Conservation (phyloP, 1,140 invertebrate species). For the Gryon sp. region DNA sequence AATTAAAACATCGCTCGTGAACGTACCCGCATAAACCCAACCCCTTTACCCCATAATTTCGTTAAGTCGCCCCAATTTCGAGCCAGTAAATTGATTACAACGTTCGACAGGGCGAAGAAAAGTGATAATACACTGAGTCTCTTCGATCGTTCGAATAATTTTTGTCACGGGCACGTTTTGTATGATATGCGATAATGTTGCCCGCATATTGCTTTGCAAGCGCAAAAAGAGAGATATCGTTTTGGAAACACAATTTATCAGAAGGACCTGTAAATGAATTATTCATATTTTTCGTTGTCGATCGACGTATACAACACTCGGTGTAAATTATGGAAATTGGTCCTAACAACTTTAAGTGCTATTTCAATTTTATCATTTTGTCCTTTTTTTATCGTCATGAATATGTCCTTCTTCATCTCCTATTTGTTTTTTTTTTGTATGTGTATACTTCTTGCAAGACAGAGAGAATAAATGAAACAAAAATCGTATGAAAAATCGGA, state of each 20-base stretch:
- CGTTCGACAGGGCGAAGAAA: neutral
- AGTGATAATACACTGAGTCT: too few species aligned
- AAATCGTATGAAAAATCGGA: constrained; percentile 17
- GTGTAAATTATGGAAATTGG: neutral
- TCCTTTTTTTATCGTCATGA: neutral
- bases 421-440: too few species aligned
- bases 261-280: constrained; percentile 1
- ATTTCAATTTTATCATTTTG: too few species aligned
- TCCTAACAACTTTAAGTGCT: neutral
- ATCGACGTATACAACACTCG: neutral
- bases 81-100: neutral
- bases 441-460: too few species aligned
- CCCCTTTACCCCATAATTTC: neutral
- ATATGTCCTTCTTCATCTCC: too few species aligned
- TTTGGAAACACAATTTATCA: constrained; percentile 6
- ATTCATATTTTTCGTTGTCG: constrained; percentile 2
- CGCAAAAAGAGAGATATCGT: neutral
- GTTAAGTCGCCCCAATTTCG: neutral
- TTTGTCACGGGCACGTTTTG: too few species aligned
- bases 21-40: neutral
- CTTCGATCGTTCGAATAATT: too few species aligned
- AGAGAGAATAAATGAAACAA: neutral
- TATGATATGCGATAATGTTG: neutral
- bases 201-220: too few species aligned
- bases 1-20: too few species aligned